Conservation (phyloP, 2,797 vertebrate species). For the Hephaestus fuliginosus region DNA sequence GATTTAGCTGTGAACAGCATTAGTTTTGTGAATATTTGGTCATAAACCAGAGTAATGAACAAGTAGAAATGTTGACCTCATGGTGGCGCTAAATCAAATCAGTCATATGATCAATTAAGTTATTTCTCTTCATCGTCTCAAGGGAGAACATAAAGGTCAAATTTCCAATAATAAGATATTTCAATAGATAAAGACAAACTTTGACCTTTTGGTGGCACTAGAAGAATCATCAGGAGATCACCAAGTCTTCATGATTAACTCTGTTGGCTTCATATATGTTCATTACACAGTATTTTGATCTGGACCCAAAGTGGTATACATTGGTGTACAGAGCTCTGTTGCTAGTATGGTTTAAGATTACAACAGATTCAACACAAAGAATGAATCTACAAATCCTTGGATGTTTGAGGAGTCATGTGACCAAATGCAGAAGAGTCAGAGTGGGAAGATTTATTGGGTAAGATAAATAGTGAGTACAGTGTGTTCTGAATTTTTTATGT, state of each 20-base stretch:
- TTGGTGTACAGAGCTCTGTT: background rate
- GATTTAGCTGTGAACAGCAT: background rate
- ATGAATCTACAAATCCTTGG: slow-evolving; percentile 12
- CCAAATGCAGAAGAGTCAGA: slow-evolving; percentile 11
- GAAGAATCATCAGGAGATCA: background rate
- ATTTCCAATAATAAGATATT: slow-evolving; percentile 1
- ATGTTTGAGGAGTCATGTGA: background rate
- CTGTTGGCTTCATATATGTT: background rate
- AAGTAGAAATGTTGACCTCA: background rate
- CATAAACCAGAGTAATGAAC: background rate
- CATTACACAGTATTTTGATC: background rate
- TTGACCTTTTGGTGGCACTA: background rate
- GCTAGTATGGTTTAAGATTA: background rate
- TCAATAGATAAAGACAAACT: background rate
- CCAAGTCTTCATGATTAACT: background rate
- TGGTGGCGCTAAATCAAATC: no score
- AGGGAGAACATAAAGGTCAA: background rate
- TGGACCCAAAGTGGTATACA: background rate
- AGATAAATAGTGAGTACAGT: slow-evolving; percentile 15
- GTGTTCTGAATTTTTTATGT: slow-evolving; percentile 6
- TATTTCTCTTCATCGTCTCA: background rate
- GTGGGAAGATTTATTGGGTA: slow-evolving; percentile 12
- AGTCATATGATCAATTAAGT: background rate
- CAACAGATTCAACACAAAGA: background rate
- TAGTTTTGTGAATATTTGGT: background rate